A percentile compares a stretch with the other conserved stretches of the same genome.
Evolutionary conservation across 2,888 invertebrate species (phyloP).

Genomic region (Pristionchus entomophagus): DNA sequence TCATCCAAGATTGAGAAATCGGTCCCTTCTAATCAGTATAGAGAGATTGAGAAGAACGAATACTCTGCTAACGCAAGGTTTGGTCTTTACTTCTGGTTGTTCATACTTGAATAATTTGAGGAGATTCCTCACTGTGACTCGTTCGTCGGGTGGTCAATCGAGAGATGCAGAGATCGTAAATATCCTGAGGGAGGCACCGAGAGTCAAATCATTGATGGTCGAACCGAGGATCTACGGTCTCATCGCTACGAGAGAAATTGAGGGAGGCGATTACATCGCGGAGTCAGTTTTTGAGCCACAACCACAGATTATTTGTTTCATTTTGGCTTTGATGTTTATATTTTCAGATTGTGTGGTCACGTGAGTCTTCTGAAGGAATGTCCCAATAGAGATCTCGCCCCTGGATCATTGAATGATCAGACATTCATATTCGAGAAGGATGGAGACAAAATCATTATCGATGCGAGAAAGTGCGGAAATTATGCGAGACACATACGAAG

Average conservation of each 20-base stretch:
- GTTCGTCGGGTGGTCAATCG: background rate
- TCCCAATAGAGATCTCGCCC: background rate
- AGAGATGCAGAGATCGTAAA: background rate
- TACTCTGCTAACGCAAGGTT: constrained; percentile 26
- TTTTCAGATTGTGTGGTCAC: constrained; percentile 1
- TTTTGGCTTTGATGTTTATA: background rate
- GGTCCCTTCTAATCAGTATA: background rate
- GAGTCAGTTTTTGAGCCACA: constrained; percentile 39
- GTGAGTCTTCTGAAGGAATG: constrained; percentile 30
- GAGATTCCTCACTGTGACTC: background rate
- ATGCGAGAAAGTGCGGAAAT: constrained; percentile 40
- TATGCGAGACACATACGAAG: background rate
- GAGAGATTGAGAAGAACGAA: constrained; percentile 26
- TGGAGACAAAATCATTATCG: background rate
- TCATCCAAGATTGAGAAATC: background rate
- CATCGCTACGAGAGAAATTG: background rate
- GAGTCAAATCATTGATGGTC: background rate
- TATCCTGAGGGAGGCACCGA: background rate
- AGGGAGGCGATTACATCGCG: background rate
- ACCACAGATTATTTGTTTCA: background rate
- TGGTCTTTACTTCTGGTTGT: background rate
- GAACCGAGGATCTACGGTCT: background rate
- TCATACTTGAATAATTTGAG: background rate
- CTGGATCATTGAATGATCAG: background rate
- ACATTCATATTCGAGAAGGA: background rate